Conservation (phyloP, 2,113 vertebrate genomes). For the Toxotes jaculatrix region DNA sequence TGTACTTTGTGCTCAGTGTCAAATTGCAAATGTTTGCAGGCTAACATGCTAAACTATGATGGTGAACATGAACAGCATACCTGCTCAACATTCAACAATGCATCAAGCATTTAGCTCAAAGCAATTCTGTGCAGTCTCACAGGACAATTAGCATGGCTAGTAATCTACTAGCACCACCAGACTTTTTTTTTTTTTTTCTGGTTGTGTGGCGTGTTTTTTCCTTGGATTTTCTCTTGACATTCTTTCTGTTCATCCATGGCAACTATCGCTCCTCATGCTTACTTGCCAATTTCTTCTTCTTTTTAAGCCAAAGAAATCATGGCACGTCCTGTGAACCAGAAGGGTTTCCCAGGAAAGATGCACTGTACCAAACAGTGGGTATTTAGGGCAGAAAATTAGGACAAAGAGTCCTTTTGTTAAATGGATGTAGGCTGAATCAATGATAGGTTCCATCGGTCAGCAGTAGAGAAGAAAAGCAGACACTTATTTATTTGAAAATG, state of each 20-base stretch:
- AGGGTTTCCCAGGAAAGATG: background rate
- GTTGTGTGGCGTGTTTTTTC: background rate
- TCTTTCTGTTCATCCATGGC: background rate
- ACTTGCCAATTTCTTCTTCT: background rate
- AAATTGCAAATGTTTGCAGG: too few species aligned
- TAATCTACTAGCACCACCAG: background rate
- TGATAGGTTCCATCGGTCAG: conserved; percentile 7
- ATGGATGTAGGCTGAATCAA: background rate
- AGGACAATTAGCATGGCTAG: too few species aligned
- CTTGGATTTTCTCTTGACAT: background rate
- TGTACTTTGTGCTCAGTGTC: too few species aligned
- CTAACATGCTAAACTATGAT: too few species aligned
- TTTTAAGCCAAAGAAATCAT: background rate
- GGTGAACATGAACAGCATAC: too few species aligned
- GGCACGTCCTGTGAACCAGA: background rate
- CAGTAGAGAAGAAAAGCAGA: conserved; percentile 45
- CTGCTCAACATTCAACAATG: too few species aligned
- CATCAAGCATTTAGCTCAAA: too few species aligned
- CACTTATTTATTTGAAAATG: conserved; percentile 52
- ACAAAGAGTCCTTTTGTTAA: background rate
- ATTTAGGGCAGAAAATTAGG: background rate
- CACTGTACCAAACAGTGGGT: conserved; percentile 6
- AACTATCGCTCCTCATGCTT: background rate
- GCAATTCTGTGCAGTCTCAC: too few species aligned
- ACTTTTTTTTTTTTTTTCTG: too few species aligned